Conservation (phyloP, 30 jellyfish, hydroid and myxozoan species). For the Aurelia aurita region DNA sequence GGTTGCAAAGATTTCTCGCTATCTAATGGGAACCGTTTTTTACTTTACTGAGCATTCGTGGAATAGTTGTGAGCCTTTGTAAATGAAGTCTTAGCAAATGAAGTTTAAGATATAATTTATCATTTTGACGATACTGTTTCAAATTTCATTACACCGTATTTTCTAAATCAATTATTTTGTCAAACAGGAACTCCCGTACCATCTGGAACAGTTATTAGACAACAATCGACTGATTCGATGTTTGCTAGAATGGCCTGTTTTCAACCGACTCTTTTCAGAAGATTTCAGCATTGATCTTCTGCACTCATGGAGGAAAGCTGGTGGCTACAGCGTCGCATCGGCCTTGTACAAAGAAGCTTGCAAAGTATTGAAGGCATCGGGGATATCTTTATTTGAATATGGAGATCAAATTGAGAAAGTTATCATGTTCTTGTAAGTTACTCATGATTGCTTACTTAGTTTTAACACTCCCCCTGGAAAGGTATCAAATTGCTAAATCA, state of each 20-base stretch:
- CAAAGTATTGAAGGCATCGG: conserved; percentile 43
- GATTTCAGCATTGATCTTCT: conserved; percentile 84
- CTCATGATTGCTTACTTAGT: too few species aligned
- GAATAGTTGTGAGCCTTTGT: too few species aligned
- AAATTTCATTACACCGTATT: too few species aligned
- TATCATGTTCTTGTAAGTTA: conserved; percentile 74
- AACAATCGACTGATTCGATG: conserved; percentile 84
- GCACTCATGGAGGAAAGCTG: conserved; percentile 89
- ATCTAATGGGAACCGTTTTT: too few species aligned
- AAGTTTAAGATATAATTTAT: too few species aligned
- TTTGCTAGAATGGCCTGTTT: conserved; percentile 89
- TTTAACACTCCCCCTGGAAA: too few species aligned
- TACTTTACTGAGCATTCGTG: too few species aligned
- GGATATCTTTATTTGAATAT: conserved; percentile 60
- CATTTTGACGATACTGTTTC: too few species aligned
- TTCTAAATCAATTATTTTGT: too few species aligned
- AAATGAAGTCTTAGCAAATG: too few species aligned
- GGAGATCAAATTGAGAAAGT: conserved; percentile 83
- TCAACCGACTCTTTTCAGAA: conserved; percentile 76
- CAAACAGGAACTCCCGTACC: conserved; percentile 89
- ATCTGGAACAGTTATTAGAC: conserved; percentile 84
- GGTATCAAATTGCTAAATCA: too few species aligned
- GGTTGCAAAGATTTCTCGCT: too few species aligned
- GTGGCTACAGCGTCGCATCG: conserved; percentile 83
- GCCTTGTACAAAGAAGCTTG: conserved; percentile 84